Evolutionary conservation across 2,888 invertebrate species (phyloP), one percentile per base, ranked within the genome.

Genomic region (Hydriomena furcata): DNA sequence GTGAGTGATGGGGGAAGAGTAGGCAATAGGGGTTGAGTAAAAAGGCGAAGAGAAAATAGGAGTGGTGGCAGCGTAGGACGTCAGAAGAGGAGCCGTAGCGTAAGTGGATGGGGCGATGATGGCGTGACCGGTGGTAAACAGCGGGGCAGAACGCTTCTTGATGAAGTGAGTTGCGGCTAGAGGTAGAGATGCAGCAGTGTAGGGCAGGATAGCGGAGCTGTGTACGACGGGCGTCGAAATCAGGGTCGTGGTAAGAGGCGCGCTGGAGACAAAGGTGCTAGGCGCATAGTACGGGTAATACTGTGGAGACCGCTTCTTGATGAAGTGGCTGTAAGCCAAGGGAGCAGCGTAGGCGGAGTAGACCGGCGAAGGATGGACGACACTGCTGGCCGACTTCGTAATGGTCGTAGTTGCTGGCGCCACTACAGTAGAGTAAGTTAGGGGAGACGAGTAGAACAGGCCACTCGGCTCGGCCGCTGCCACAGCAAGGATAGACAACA

Each of bases 401-500:
- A 84, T 80, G 32, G 77, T 79, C 6, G 86, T 82, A 7, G 75
- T 68, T 23, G 73, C 80, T 34, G 85, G 86, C 5, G 79, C 55
- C 28, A 82, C 34, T 34, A 75, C 51, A 6, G 78, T 71, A 46
- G 80, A 76, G 44, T 54, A 58, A 5, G 70, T 43, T 44, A 76
- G 56, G 3, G 75, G 77, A 7, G 73, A 56, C 20, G 67, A 54
- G 37, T 58, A 63, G 6, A 61, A 32, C 31, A 60, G 34, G 24
- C 58, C 41, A 12, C 72, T 62, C 5, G 84, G 85, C 58, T 82
- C 76, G 60, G 93, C 93, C 45, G 82, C 73, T 61, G 82, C 93
- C 64, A 89, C 82, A 65, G 92, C 92, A 68, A 93, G 71, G 68
- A 93, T 80, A 81, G 92, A 92, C 91, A 93, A 91, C 76, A 92